phyloP scores from a whole-genome alignment of 2,888 invertebrate species.

The Chloroclysta siterata region DNA sequence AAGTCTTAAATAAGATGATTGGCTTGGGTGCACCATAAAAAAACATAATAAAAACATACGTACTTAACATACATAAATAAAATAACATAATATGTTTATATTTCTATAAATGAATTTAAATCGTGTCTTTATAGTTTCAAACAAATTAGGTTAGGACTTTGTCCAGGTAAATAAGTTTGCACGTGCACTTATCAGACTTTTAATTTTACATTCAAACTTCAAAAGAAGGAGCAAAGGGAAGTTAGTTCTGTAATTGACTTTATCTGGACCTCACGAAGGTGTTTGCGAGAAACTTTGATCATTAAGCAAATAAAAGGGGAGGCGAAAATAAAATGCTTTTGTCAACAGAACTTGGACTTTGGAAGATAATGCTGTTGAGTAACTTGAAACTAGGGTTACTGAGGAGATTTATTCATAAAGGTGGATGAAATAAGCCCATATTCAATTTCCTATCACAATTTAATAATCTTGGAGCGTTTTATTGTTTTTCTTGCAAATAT shows the following conservation, averaged over 20 bases:
- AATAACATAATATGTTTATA: no score
- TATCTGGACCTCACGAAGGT: slow-evolving; percentile 38
- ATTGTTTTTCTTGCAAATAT: no score
- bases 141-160: no score
- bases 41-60: no score
- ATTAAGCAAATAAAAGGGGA: slow-evolving; percentile 45
- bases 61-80: no score
- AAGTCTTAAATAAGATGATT: no score
- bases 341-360: slow-evolving; percentile 25
- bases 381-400: slow-evolving; percentile 7
- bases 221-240: slow-evolving; percentile 23
- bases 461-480: no score
- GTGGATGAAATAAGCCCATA: slow-evolving; percentile 3
- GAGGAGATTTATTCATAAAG: slow-evolving; percentile 1
- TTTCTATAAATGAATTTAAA: no score
- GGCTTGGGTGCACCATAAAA: no score
- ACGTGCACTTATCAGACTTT: not conserved
- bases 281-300: slow-evolving; percentile 45
- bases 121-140: no score
- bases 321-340: slow-evolving; percentile 38
- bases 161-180: no score
- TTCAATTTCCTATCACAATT: not conserved
- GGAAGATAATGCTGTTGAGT: slow-evolving; percentile 17
- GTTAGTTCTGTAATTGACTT: slow-evolving; percentile 43
- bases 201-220: slow-evolving; percentile 18